These are phyloP conservation scores for Hippotragus niger DNA, from an alignment of 2,113 vertebrate species.

Conservation along the genomic window DNA sequence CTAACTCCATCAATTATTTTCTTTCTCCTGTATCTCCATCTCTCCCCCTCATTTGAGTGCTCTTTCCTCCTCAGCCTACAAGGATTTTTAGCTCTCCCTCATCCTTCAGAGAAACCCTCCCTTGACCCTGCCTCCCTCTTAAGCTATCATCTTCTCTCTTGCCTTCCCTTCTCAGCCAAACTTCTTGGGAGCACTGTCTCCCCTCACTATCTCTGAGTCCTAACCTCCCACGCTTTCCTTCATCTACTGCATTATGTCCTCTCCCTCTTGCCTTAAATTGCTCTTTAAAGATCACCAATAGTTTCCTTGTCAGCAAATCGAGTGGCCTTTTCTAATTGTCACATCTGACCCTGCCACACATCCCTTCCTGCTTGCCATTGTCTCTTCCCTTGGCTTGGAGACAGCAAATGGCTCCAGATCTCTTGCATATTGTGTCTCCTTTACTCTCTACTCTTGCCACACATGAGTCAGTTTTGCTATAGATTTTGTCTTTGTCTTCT, in stretches of 20 bases:
- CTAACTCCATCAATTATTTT: slow-evolving; percentile 55
- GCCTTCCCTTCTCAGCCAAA: slow-evolving; percentile 17
- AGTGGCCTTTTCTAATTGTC: background rate
- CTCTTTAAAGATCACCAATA: background rate
- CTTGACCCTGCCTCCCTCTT: slow-evolving; percentile 42
- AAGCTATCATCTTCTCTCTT: background rate
- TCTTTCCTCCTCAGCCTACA: slow-evolving; percentile 32
- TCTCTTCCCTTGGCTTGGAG: background rate
- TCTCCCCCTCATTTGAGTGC: background rate
- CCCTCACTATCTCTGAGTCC: background rate
- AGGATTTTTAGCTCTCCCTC: slow-evolving; percentile 15
- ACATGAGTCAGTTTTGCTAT: background rate
- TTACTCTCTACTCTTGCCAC: background rate
- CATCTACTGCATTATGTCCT: background rate
- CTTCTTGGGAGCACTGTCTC: background rate
- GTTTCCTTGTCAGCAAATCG: slow-evolving; percentile 3
- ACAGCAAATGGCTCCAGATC: background rate
- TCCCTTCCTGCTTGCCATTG: background rate
- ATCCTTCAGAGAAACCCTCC: slow-evolving; percentile 39
- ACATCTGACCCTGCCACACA: background rate
- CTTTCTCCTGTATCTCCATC: slow-evolving; percentile 11
- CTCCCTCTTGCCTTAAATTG: background rate
- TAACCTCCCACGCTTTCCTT: background rate
- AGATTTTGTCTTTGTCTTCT: background rate
- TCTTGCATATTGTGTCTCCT: background rate